Conservation (phyloP, 1,140 invertebrate species). For the Pogonus chalceus region DNA sequence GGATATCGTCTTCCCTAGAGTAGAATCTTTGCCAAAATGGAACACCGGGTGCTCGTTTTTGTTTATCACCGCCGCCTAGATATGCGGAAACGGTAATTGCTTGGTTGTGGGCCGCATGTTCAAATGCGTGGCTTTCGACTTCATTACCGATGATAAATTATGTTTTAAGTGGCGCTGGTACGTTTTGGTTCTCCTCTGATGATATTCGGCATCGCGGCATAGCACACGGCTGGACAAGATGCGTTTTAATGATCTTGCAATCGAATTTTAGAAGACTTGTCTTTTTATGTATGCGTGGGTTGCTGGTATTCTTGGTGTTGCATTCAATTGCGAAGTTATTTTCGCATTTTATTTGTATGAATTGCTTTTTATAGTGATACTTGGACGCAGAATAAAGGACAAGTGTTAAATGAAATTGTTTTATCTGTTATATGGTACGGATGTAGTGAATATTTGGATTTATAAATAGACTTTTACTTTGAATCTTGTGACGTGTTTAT, state of each 20-base stretch:
- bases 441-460: too few relatives aligned
- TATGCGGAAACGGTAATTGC: conserved; percentile 7
- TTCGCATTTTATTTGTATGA: too few relatives aligned
- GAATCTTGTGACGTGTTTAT: too few relatives aligned
- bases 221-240: not conserved
- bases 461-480: too few relatives aligned
- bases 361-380: too few relatives aligned
- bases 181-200: too few relatives aligned
- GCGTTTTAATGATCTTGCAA: not conserved
- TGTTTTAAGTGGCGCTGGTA: not conserved
- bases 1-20: not conserved
- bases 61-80: not conserved
- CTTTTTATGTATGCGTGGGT: not conserved
- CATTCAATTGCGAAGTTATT: too few relatives aligned
- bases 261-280: not conserved
- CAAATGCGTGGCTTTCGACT: not conserved
- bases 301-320: too few relatives aligned
- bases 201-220: too few relatives aligned
- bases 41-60: not conserved
- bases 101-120: not conserved
- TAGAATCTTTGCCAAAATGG: not conserved
- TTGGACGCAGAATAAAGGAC: too few relatives aligned
- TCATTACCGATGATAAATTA: conserved; percentile 2
- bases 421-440: too few relatives aligned
- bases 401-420: too few relatives aligned